These are phyloP conservation scores for Leptonema lineaticorne DNA, from an alignment of 1,140 invertebrate species.

Conservation along the genomic window DNA sequence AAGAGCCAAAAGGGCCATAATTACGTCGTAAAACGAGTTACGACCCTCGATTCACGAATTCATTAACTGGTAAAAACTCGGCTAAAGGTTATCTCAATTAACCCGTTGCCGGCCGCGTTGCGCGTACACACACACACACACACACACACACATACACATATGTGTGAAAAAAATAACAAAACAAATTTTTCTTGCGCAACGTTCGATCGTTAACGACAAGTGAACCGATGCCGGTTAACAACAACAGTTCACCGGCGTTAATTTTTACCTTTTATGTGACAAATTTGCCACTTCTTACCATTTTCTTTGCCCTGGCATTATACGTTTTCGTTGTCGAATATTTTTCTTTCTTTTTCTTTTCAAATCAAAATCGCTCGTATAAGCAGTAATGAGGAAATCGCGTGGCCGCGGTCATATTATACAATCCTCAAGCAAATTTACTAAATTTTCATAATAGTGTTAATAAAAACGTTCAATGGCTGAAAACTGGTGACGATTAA, in stretches of 20 bases:
- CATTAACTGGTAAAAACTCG: not conserved
- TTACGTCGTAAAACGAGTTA: slow-evolving; percentile 3
- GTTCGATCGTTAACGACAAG: no score
- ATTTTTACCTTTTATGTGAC: not conserved
- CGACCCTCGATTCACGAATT: not conserved
- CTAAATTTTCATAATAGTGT: no score
- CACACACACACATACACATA: no score
- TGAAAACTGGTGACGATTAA: no score
- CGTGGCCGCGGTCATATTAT: not conserved
- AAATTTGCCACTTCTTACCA: not conserved
- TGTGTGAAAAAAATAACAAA: no score
- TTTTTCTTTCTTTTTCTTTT: not conserved
- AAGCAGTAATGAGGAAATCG: slow-evolving; percentile 3
- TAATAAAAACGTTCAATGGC: not conserved
- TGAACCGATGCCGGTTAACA: not conserved
- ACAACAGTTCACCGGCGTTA: not conserved
- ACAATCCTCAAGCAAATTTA: not conserved
- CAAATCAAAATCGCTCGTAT: not conserved
- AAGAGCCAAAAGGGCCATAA: not conserved
- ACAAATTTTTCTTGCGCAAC: slow-evolving; percentile 4
- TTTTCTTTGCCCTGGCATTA: not conserved
- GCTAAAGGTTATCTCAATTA: slow-evolving; percentile 13
- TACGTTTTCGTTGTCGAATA: not conserved
- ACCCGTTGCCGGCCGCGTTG: not conserved
- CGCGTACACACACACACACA: no score